A percentile compares a stretch with the other conserved stretches of the same genome.
Evolutionary conservation across 1,140 invertebrate genomes (phyloP).

Genomic region (Sycobia sp.): DNA sequence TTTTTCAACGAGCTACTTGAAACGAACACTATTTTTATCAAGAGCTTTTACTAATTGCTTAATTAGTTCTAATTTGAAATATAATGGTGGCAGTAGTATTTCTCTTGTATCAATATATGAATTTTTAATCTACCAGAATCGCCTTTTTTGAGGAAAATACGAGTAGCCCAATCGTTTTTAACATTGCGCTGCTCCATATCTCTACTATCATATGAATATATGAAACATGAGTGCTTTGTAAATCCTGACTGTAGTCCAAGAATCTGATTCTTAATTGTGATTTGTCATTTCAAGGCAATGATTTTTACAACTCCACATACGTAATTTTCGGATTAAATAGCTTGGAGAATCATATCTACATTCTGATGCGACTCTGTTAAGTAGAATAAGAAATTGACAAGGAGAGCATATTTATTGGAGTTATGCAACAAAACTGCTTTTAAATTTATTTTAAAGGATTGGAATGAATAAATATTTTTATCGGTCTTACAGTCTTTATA

Average conservation of each 20-base stretch:
- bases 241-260: conserved; percentile 54
- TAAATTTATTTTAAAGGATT: too few species aligned
- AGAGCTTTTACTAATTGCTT: conserved; percentile 52
- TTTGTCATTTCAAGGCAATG: too few species aligned
- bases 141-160: conserved; percentile 42
- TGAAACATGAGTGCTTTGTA: conserved; percentile 55
- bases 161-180: conserved; percentile 42
- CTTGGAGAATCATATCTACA: too few species aligned
- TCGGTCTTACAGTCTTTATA: too few species aligned
- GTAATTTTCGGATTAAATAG: conserved; percentile 46
- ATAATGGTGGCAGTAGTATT: conserved; percentile 49
- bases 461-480: too few species aligned
- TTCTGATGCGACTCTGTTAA: too few species aligned
- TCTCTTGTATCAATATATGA: conserved; percentile 44
- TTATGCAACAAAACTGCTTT: too few species aligned
- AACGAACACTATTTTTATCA: conserved; percentile 45
- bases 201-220: conserved; percentile 58
- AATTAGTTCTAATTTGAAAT: conserved; percentile 52
- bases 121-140: conserved; percentile 47
- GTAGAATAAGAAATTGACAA: too few species aligned
- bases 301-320: conserved; percentile 54
- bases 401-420: too few species aligned
- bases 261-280: conserved; percentile 43
- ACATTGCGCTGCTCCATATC: conserved; percentile 45
- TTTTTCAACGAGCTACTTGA: conserved; percentile 43